A percentile compares a stretch with the other conserved stretches of the same genome.
These are phyloP conservation scores for Eonycteris spelaea DNA, from an alignment of 2,113 vertebrate genomes.

Conservation along the genomic window DNA sequence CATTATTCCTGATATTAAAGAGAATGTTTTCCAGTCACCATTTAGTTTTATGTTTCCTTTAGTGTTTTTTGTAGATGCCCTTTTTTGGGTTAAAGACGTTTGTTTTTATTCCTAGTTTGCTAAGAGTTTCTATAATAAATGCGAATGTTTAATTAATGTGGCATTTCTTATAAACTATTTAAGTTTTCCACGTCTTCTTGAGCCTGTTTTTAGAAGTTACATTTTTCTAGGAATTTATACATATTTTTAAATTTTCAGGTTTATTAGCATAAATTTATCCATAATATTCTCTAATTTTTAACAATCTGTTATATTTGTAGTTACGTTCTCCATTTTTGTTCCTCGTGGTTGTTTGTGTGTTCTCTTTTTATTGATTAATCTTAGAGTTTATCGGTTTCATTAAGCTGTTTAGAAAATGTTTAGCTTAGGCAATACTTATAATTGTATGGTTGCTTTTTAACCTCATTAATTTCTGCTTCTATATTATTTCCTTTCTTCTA, in stretches of 20 bases:
- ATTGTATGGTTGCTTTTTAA: background rate
- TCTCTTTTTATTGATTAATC: background rate
- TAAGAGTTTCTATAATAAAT: conserved; percentile 2
- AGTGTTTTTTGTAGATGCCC: background rate
- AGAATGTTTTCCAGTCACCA: background rate
- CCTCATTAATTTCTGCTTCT: conserved; percentile 37
- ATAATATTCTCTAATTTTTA: background rate
- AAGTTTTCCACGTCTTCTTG: background rate
- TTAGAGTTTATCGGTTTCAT: background rate
- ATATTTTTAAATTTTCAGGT: conserved; percentile 3
- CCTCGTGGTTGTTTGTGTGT: background rate
- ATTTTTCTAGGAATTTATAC: background rate
- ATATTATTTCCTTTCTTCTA: background rate
- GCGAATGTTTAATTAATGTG: background rate
- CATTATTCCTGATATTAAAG: background rate
- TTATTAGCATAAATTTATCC: background rate
- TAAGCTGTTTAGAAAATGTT: conserved; percentile 12
- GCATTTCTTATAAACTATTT: background rate
- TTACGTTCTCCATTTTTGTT: background rate
- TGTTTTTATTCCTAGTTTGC: background rate
- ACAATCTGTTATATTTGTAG: background rate
- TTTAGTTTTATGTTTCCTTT: background rate
- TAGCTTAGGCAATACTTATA: background rate
- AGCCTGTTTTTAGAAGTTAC: background rate
- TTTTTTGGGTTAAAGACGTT: background rate